These are phyloP conservation scores for Stenoptilia bipunctidactyla DNA, from an alignment of 2,888 invertebrate species.

Conservation along the genomic window DNA sequence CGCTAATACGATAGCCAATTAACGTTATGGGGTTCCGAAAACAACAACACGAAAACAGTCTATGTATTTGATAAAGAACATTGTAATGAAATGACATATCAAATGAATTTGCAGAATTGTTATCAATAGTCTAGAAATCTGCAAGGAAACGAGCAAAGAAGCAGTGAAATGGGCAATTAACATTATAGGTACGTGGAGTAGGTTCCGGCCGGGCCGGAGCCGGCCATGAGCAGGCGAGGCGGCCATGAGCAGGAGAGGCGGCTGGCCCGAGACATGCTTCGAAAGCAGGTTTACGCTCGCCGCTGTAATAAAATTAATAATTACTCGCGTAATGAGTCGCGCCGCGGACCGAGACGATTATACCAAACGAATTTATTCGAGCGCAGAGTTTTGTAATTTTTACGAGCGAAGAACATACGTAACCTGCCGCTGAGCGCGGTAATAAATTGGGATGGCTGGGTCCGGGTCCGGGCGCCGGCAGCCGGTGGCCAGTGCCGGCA, in stretches of 20 bases:
- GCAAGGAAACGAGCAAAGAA: no score
- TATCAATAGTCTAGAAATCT: no score
- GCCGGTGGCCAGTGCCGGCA: background rate
- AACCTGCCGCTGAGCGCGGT: background rate
- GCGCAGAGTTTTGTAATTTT: background rate
- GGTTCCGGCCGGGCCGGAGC: no score
- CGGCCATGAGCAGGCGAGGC: no score
- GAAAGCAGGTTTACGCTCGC: background rate
- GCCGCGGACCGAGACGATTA: background rate
- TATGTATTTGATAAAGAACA: no score
- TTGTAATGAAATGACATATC: no score
- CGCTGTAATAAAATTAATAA: background rate
- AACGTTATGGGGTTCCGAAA: no score
- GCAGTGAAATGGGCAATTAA: no score
- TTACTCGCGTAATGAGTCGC: background rate
- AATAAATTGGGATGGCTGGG: background rate
- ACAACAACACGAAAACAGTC: no score
- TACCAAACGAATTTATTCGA: background rate
- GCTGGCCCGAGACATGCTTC: background rate
- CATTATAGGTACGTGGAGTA: no score
- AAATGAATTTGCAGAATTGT: no score
- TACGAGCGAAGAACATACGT: background rate
- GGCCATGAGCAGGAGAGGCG: conserved; percentile 5
- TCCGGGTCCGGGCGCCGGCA: background rate
- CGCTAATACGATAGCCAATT: no score